These are phyloP conservation scores for Thysanoteuthis rhombus DNA, from an alignment of 2,888 invertebrate species.

Conservation along the genomic window DNA sequence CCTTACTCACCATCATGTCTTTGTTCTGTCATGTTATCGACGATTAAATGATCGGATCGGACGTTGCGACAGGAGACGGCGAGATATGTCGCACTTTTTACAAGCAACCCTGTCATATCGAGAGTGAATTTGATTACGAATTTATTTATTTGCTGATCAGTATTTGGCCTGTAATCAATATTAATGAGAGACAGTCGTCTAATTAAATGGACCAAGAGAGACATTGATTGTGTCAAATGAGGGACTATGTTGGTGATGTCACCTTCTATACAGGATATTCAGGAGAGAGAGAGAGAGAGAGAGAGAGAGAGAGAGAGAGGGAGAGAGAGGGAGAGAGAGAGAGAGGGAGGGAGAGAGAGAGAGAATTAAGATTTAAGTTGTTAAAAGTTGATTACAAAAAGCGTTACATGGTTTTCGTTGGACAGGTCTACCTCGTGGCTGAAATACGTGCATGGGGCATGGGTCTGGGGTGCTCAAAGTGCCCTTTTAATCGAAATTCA, in stretches of 20 bases:
- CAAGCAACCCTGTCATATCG: not conserved
- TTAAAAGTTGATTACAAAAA: too few species aligned
- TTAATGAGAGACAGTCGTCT: not conserved
- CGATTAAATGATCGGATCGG: not conserved
- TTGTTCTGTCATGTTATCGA: not conserved
- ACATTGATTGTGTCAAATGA: not conserved
- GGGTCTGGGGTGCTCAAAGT: too few species aligned
- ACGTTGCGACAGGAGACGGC: not conserved
- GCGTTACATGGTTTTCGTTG: too few species aligned
- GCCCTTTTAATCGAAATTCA: too few species aligned
- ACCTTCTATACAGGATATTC: not conserved
- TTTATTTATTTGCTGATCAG: not conserved
- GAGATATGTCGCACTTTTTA: not conserved
- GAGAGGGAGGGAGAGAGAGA: too few species aligned
- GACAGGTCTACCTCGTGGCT: too few species aligned
- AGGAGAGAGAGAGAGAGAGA: too few species aligned
- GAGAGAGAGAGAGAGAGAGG: too few species aligned
- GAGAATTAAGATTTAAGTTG: too few species aligned
- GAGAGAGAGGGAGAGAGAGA: too few species aligned
- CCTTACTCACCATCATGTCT: not conserved
- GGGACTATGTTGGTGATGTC: not conserved
- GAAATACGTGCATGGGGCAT: too few species aligned
- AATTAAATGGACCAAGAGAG: not conserved
- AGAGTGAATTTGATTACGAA: not conserved
- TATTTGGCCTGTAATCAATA: not conserved